Evolutionary conservation across 2,113 vertebrate genomes (phyloP).

Genomic region (Neolamprologus hecqui): DNA sequence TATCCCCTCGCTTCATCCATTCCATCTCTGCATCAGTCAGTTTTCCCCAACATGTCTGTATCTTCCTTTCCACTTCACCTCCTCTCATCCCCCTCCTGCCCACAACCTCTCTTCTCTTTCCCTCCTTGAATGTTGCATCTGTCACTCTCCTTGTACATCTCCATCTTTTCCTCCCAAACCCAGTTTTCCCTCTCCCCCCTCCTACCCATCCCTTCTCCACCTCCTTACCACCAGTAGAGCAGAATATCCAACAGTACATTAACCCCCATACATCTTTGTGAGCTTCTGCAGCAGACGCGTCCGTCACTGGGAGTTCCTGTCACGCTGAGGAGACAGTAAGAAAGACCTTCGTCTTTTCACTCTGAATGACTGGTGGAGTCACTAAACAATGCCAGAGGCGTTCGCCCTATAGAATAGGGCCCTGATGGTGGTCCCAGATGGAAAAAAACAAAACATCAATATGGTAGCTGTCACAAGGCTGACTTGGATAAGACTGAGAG

Average conservation of each 20-base stretch:
- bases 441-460: not conserved
- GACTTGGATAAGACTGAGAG: not conserved
- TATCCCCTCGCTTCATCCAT: not conserved
- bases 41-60: slow-evolving; percentile 38
- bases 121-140: slow-evolving; percentile 8
- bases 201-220: not conserved
- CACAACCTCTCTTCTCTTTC: slow-evolving; percentile 3
- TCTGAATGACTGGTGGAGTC: slow-evolving; percentile 17
- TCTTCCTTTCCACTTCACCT: slow-evolving; percentile 56
- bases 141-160: slow-evolving; percentile 37
- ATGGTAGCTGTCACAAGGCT: slow-evolving; percentile 32
- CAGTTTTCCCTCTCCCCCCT: not conserved
- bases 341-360: not conserved
- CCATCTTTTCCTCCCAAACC: slow-evolving; percentile 14
- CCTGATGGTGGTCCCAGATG: not conserved
- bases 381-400: slow-evolving; percentile 23
- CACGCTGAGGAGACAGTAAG: slow-evolving; percentile 4
- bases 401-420: not conserved
- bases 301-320: slow-evolving; percentile 35
- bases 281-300: slow-evolving; percentile 15
- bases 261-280: slow-evolving; percentile 27
- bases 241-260: slow-evolving; percentile 41
- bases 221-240: not conserved
- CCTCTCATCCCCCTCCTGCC: not conserved
- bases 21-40: slow-evolving; percentile 46